A percentile compares a stretch with the other conserved stretches of the same genome.
Conservation (phyloP, 2,113 vertebrate genomes). For the Tyto alba region DNA sequence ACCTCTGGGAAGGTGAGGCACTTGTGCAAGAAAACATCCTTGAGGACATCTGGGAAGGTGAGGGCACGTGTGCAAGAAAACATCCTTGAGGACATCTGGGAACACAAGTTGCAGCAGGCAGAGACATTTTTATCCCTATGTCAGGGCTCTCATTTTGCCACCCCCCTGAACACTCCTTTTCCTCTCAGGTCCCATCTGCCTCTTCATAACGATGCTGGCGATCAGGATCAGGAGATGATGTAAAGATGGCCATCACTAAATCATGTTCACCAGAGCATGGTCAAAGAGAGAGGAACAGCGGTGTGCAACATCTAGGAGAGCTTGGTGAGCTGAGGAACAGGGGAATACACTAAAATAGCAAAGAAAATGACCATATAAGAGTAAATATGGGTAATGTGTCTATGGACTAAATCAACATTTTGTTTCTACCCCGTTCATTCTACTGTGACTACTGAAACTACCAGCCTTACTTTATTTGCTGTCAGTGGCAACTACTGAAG, state of each 20-base stretch:
- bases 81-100: no score
- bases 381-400: background rate
- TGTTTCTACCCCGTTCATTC: background rate
- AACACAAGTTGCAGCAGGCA: fast-evolving
- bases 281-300: background rate
- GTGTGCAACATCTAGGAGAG: background rate
- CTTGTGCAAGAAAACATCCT: background rate
- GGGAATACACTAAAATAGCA: background rate
- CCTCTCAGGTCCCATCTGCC: background rate
- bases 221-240: fast-evolving
- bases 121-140: background rate
- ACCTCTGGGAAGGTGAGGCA: background rate
- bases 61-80: no score
- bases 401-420: background rate
- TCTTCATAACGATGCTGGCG: background rate
- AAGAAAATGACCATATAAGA: background rate
- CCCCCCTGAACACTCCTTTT: fast-evolving
- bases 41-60: background rate
- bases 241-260: background rate
- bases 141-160: background rate
- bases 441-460: background rate
- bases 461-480: background rate
- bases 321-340: background rate
- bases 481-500: background rate
- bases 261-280: fast-evolving